Percentiles rank a stretch among this genome's conserved stretches.
phyloP scores from a whole-genome alignment of 2,888 invertebrate genomes.

The Polydrusus pterygomalis region DNA sequence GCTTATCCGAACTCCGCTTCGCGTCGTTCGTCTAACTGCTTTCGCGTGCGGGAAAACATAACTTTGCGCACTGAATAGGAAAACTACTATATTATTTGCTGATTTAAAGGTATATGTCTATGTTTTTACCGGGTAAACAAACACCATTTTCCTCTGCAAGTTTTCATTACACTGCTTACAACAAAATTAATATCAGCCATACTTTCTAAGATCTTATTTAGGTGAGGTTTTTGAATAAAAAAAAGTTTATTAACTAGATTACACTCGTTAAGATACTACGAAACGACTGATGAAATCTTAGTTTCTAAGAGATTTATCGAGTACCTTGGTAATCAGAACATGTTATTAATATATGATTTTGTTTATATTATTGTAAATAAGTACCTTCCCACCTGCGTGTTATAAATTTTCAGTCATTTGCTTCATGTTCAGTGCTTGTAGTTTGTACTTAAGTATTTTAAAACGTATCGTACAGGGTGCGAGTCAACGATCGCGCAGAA shows the following conservation, averaged over 20 bases:
- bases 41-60: no score
- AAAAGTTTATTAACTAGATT: not conserved
- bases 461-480: not conserved
- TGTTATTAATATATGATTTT: not conserved
- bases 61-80: no score
- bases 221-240: not conserved
- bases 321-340: not conserved
- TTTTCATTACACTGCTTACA: not conserved
- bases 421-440: no score
- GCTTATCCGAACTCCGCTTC: no score
- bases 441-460: no score
- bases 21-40: no score
- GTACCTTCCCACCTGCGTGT: not conserved
- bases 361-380: not conserved
- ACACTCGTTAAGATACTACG: constrained; percentile 4
- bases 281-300: not conserved
- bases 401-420: no score
- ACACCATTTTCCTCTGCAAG: not conserved
- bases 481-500: no score
- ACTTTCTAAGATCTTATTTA: not conserved
- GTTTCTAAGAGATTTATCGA: not conserved
- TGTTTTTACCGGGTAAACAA: not conserved
- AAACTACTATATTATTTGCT: no score
- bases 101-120: not conserved
- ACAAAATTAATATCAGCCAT: not conserved